Base-by-base conservation (phyloP, 1,140 invertebrate species). In the Saccostrea echinata region DNA sequence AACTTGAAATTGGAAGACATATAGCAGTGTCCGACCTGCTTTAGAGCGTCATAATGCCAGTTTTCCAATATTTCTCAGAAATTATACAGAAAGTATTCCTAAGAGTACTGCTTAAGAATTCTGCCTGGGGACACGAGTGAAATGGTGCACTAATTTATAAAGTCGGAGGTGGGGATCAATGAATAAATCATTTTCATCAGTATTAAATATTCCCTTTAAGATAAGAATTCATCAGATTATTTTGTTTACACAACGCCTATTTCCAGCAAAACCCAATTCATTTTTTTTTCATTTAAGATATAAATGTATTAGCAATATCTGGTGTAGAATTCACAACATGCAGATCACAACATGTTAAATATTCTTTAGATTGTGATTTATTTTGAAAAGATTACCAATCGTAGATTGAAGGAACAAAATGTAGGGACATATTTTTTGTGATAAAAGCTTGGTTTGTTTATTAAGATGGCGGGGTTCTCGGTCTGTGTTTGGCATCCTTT, bases 71-170 rank as follows among this genome's bases (percentile, higher is more conserved):
- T 11, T 76, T 27, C 27, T 27, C 24, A 76, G 68, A 76, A 76
- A 76, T 30, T 35, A 76, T 76, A 27, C 68, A 76, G 8, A 27
- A 27, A 76, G 68, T 76, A 76, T 76, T 76, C 68, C 68, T 76
- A 27, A 27, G 68, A 76, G 68, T 27, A 16, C 68, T 16, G 27
- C 68, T 30, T 27, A 27, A 76, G 68, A 76, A 76, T 76, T 76
- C n/a, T 76, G 68, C 68, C 68, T 27, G 13, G 68, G 68, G 68
- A 76, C 68, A 76, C 13, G 27, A 76, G 68, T 30, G 68, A 76
- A 76, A 76, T 76, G 68, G 68, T 76, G 68, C 68, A 76, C 68
- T 76, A 76, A 76, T 76, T 43, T 76, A 76, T 76, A 76, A 76
- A 76, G 68, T 76, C 68, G 24, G 30, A 76, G 68, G 68, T 76